phyloP scores from a whole-genome alignment of 2,888 invertebrate genomes.

The Acronicta leporina region DNA sequence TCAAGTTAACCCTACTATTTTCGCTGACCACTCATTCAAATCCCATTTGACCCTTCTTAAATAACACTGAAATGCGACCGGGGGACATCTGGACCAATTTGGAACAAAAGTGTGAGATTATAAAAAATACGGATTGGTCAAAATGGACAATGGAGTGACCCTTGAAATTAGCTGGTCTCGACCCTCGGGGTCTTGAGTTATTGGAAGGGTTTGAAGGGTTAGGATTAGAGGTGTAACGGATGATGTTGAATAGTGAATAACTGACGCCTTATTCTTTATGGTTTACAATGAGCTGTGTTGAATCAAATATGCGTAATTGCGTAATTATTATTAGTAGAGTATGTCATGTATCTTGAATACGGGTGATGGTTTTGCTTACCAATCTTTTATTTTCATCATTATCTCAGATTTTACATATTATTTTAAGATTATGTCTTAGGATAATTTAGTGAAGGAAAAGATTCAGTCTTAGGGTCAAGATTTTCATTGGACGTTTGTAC shows the following conservation, averaged over 20 bases:
- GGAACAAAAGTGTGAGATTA: constrained; percentile 72
- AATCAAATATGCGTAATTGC: constrained; percentile 21
- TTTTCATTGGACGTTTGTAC: no score
- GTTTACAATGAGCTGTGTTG: constrained; percentile 57
- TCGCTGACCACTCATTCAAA: constrained; percentile 69
- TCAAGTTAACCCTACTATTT: constrained; percentile 56
- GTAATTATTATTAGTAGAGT: constrained; percentile 30
- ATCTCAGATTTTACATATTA: no score
- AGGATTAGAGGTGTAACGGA: constrained; percentile 76
- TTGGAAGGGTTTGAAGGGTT: constrained; percentile 60
- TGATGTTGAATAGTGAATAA: constrained; percentile 55
- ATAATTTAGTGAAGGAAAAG: no score
- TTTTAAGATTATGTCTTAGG: no score
- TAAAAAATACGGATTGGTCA: constrained; percentile 81
- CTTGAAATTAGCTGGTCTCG: constrained; percentile 72
- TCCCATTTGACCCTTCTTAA: constrained; percentile 74
- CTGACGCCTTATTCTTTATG: constrained; percentile 31
- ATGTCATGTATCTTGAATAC: constrained; percentile 10
- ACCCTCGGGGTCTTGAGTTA: constrained; percentile 66
- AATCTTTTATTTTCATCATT: no score
- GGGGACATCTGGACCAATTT: constrained; percentile 84
- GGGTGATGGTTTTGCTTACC: background rate
- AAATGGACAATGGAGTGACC: constrained; percentile 75
- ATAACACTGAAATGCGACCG: constrained; percentile 75
- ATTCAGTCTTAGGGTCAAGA: no score